These are phyloP conservation scores for Artemisiospiza belli DNA, from an alignment of 2,113 vertebrate genomes.

Conservation along the genomic window DNA sequence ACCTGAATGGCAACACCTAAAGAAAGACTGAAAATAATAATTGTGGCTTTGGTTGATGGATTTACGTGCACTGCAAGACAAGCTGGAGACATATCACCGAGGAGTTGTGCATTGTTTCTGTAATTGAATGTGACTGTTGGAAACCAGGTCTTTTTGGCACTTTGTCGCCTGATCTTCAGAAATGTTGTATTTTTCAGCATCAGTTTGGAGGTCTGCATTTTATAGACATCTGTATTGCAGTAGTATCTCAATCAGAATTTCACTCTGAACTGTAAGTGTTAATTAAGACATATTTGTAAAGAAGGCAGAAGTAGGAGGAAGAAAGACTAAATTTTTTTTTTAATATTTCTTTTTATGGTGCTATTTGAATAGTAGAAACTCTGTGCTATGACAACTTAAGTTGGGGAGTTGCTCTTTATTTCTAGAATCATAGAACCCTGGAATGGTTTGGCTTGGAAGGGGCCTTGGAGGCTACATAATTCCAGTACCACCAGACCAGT, in stretches of 20 bases:
- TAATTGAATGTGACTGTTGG: not conserved
- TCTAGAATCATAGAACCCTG: not conserved
- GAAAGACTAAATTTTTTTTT: not conserved
- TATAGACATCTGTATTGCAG: accelerated
- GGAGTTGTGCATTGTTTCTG: not conserved
- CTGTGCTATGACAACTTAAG: not conserved
- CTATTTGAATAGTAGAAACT: not conserved
- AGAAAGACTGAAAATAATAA: not conserved
- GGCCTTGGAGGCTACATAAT: not conserved
- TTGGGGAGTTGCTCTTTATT: not conserved
- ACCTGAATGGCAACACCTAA: not conserved
- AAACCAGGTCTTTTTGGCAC: not conserved
- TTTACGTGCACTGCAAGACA: not conserved
- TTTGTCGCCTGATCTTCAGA: not conserved
- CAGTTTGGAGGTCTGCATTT: not conserved
- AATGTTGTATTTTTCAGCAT: not conserved
- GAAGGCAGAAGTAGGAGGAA: not conserved
- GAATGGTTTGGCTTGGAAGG: not conserved
- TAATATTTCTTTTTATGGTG: not conserved
- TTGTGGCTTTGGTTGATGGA: not conserved
- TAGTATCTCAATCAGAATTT: not conserved
- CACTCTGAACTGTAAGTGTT: not conserved
- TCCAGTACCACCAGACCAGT: not conserved
- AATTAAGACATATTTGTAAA: not conserved
- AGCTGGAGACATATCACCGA: not conserved